Evolutionary conservation across 1,140 invertebrate genomes (phyloP), one percentile per base, ranked within the genome.

Genomic region (Lasaia peninsularis): DNA sequence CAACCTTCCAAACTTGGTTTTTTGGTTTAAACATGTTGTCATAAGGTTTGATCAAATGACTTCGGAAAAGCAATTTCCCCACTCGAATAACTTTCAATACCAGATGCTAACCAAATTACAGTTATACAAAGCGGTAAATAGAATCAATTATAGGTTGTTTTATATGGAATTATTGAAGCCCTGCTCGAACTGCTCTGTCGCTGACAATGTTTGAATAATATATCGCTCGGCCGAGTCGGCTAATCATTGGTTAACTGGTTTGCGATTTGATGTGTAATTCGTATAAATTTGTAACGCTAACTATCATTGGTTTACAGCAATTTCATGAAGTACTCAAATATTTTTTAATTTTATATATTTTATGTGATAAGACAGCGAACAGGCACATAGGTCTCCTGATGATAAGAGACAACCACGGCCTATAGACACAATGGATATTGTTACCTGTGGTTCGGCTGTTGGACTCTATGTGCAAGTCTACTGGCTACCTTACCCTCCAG

Each of bases 151-250:
- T 59, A 44, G 61, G 62, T 59, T 63, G 64, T 67, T 67, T 65
- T 54, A 49, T 54, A 35, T 61, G 54, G 63, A 62, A 65, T 65
- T 65, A 69, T 68, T 71, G 58, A 71, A 71, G 56, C 57, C 31
- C 51, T 34, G 32, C 37, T 32, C 44, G 31, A 51, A 50, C 60
- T 28, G 56, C 55, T 24, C 60, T 67, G 69, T 58, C 62, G 62
- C 52, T 69, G 69, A 68, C 67, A 65, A 28, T 28, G 52, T 32
- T 63, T 71, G 63, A 68, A 71, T 69, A 65, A 71, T 69, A 68
- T 53, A 71, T 65, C 53, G 58, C 16, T 53, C 21, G 63, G 37
- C 35, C 53, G 60, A 56, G 56, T 21, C 56, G 53, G 48, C 59
- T 62, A 65, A 62, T 63, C 55, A 61, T 58, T 57, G 57, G 33